These are phyloP conservation scores for Platycnemis pennipes DNA, from an alignment of 2,888 invertebrate species.

Conservation along the genomic window DNA sequence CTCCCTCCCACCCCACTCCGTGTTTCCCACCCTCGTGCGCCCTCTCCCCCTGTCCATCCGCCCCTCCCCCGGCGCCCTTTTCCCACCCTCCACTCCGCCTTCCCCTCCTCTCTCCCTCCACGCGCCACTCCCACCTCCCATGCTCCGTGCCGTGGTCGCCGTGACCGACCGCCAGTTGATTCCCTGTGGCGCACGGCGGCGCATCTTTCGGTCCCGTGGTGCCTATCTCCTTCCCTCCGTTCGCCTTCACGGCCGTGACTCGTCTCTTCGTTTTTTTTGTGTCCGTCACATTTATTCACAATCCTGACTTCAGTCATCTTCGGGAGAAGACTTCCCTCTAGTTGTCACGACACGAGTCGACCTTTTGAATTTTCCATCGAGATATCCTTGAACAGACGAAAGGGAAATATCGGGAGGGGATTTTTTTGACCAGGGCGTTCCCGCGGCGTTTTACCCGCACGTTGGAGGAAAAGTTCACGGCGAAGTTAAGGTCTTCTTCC, in stretches of 20 bases:
- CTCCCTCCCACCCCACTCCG: background rate
- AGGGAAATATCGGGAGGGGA: background rate
- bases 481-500: no score
- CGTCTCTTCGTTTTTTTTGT: no score
- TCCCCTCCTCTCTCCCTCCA: background rate
- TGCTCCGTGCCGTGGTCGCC: constrained; percentile 43
- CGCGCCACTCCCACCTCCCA: background rate
- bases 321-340: no score
- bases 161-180: constrained; percentile 48
- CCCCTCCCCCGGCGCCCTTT: background rate
- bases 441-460: no score
- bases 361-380: no score
- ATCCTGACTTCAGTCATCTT: no score
- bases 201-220: background rate
- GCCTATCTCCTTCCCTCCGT: background rate
- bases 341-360: no score
- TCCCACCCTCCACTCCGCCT: background rate
- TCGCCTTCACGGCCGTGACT: background rate
- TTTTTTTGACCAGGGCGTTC: no score
- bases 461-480: no score
- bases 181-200: constrained; percentile 59
- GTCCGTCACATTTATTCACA: no score
- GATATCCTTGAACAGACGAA: no score
- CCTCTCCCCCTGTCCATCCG: background rate
- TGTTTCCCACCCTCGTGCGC: background rate